phyloP scores from a whole-genome alignment of 23 tunicate genomes.

The Phallusia fumigata region DNA sequence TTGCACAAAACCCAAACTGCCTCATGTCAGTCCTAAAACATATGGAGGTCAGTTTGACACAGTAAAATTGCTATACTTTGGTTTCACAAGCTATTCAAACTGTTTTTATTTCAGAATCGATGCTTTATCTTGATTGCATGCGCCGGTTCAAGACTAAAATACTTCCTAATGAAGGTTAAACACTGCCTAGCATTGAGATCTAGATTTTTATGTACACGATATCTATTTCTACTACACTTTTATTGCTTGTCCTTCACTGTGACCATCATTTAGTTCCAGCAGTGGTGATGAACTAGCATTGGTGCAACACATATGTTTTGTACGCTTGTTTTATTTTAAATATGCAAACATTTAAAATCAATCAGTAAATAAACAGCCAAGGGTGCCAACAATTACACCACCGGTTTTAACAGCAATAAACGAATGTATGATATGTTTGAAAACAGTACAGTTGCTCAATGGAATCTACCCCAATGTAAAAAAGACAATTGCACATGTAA shows the following conservation, averaged over 20 bases:
- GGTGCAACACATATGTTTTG: background rate
- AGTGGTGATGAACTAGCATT: background rate
- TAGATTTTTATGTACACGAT: background rate
- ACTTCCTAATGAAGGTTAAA: background rate
- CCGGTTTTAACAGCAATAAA: background rate
- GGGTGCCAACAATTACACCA: background rate
- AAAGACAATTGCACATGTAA: conserved; percentile 9
- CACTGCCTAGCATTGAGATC: background rate
- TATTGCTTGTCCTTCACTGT: background rate
- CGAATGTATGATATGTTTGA: background rate
- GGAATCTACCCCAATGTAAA: background rate
- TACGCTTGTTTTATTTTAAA: background rate
- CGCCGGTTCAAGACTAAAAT: background rate
- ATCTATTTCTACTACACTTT: background rate
- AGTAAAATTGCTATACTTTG: background rate
- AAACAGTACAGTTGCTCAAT: background rate
- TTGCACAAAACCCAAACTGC: conserved; percentile 36
- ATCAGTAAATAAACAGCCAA: background rate
- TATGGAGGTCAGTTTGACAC: conserved; percentile 11
- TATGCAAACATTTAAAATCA: conserved; percentile 8
- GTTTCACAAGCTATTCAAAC: background rate
- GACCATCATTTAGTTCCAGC: background rate
- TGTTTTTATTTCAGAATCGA: background rate
- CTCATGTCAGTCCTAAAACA: conserved; percentile 56
- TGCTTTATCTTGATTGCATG: conserved; percentile 2